phyloP scores from a whole-genome alignment of 2,888 invertebrate genomes.

The Esperia sulphurella region DNA sequence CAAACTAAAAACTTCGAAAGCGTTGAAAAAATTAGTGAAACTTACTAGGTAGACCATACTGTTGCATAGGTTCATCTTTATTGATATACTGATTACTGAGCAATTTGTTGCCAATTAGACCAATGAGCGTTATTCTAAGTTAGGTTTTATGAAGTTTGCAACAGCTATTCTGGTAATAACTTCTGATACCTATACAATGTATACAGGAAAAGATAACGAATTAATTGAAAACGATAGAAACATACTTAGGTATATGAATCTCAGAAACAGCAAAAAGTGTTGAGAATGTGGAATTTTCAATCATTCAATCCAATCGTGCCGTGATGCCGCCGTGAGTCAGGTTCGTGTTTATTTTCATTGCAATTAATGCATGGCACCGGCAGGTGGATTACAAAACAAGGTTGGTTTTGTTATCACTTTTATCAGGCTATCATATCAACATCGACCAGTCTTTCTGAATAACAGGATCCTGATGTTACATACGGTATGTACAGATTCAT shows the following conservation, averaged over 20 bases:
- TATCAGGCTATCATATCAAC: constrained; percentile 19
- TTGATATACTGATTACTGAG: too few relatives aligned
- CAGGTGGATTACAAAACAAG: constrained; percentile 53
- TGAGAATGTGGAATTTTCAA: constrained; percentile 5
- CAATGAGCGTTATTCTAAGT: too few relatives aligned
- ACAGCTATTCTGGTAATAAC: too few relatives aligned
- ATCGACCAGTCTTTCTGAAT: background rate
- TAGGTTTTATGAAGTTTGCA: too few relatives aligned
- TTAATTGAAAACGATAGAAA: background rate
- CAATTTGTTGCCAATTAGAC: too few relatives aligned
- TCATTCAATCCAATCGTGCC: constrained; percentile 11
- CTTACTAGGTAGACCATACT: too few relatives aligned
- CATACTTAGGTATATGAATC: constrained; percentile 7
- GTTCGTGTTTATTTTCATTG: constrained; percentile 32
- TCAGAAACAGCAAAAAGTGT: background rate
- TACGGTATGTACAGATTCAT: background rate
- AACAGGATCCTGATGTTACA: constrained; percentile 11
- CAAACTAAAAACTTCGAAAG: too few relatives aligned
- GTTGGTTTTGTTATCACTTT: constrained; percentile 22
- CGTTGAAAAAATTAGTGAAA: too few relatives aligned
- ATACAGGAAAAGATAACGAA: background rate
- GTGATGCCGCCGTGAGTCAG: constrained; percentile 27
- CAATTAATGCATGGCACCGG: constrained; percentile 24
- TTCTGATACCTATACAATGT: background rate
- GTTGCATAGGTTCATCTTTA: too few relatives aligned